Conservation (phyloP, 2,113 vertebrate genomes). For the Pelecanus crispus region DNA sequence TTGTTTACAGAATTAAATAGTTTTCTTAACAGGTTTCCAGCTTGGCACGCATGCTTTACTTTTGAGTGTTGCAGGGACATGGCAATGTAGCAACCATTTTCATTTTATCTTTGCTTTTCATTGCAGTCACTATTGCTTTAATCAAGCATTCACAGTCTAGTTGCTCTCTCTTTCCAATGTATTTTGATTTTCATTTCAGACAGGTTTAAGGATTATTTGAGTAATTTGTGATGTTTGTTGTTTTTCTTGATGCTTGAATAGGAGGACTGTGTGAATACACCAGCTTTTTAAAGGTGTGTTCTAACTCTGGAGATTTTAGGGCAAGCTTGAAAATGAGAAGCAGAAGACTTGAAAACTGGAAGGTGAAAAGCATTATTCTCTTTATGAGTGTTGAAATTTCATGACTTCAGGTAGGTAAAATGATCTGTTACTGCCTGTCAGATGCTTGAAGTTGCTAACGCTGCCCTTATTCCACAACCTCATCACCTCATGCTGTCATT, state of each 20-base stretch:
- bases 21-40: background rate
- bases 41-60: background rate
- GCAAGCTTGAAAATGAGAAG: background rate
- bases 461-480: background rate
- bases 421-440: background rate
- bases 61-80: background rate
- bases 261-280: background rate
- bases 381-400: background rate
- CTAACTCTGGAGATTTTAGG: background rate
- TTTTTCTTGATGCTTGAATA: background rate
- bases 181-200: background rate
- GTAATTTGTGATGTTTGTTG: background rate
- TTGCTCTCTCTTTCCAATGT: background rate
- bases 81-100: background rate
- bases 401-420: background rate
- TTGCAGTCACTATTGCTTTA: background rate
- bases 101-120: background rate
- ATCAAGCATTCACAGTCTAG: background rate
- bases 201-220: background rate
- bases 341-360: background rate
- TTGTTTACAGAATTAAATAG: background rate
- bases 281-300: background rate
- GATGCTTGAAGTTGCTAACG: background rate
- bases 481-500: background rate
- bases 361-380: background rate